Evolutionary conservation across 1,140 invertebrate species (phyloP), one percentile per base, ranked within the genome.

Genomic region (Orchestia grillus): DNA sequence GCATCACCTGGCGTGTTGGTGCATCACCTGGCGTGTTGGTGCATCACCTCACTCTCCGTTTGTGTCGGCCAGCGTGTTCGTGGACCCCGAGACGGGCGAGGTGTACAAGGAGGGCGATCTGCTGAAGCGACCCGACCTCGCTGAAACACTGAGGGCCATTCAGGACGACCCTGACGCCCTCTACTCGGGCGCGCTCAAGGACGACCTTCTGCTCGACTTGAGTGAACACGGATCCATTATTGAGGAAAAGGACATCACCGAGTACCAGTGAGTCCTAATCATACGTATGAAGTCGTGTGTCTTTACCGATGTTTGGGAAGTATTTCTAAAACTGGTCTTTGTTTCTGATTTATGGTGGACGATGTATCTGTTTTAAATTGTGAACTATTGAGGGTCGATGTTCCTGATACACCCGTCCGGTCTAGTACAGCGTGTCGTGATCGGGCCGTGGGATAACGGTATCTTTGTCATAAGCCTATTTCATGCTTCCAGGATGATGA

Each of bases 81-180:
- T 97, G 36, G 97, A 98, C 96, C 97, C 97, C 42, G 97, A 97
- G 77, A 97, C 97, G 6, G 97, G 97, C 19, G 77, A 97, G 57
- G 96, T 98, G 4, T 97, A 97, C 94, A 97, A 97, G 97, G 97
- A 97, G 91, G 97, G 97, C 28, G 97, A 98, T 96, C 97, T 97
- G 36, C 97, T 98, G 28, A 97, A 96, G 96, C 96, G 97, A 87
- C 96, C 97, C 4, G 96, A 97, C 87, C 97, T 98, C n/a, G 97
- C 97, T 11, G 92, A 97, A 45, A 98, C 98, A 6, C 96, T 98
- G 23, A 92, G 97, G 87, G 96, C 96, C 87, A 95, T 98, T 40
- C 97, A 97, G 42, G 77, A 97, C 40, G 97, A 97, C 95, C 97
- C 97, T 44, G 97, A 96, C 95, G 97, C 96, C 15, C 88, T 96